Evolutionary conservation across 53 echinoderm and acorn worm genomes (phyloP), one percentile per base, ranked within the genome.

Genomic region (Paracentrotus lividus): DNA sequence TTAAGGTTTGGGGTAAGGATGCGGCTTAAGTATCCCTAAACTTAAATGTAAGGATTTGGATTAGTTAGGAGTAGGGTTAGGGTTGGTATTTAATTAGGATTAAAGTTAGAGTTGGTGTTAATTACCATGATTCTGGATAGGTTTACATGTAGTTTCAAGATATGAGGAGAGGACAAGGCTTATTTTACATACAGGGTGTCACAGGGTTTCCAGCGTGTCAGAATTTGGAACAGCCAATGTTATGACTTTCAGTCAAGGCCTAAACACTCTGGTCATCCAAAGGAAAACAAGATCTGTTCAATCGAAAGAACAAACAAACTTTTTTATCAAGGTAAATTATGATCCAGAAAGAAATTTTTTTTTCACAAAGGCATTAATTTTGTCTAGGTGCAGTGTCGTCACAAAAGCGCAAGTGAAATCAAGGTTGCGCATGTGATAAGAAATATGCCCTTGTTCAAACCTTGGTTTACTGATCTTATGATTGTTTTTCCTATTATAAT

Each of bases 231-330:
- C n/a, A n/a, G n/a, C n/a, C n/a, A n/a, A n/a, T n/a, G n/a, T 81
- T 81, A 47, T 81, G 47, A 45, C 47, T 81, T 81, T 27, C 27
- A n/a, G 47, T 27, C n/a, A 81, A 81, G 81, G 47, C 0, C 27
- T 1, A 23, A n/a, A 24, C 44, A 81, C 81, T 44, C 75, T 76
- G 21, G 42, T 76, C 76, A 76, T 76, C 42, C 42, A 76, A 67
- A 81, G 47, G 42, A 81, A 45, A n/a, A 81, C 26, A 66, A 67
- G 47, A 44, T 81, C 26, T n/a, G 44, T 81, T 21, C 72, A 72
- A 72, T 72, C 72, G 18, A 72, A 72, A 72, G 72, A 72, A 72
- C 72, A 40, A 72, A 72, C 72, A 72, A 72, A 72, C 72, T 72
- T 72, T 72, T 57, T 66, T 66, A 69, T 36, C 69, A 69, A 8